Conservation (phyloP, 2,888 invertebrate species). For the Acrocyrtus sp. region DNA sequence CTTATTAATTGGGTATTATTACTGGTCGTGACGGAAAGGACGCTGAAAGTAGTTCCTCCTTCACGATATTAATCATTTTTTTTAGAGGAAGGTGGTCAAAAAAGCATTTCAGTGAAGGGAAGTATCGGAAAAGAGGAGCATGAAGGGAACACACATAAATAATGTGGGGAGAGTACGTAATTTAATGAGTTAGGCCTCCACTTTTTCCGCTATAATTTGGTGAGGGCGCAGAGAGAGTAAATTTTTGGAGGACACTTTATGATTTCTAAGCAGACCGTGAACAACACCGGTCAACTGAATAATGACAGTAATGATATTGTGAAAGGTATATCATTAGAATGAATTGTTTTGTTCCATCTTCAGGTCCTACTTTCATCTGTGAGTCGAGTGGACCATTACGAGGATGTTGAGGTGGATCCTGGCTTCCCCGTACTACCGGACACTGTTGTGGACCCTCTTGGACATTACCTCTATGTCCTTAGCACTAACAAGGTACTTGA, state of each 20-base stretch:
- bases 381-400: conserved; percentile 81
- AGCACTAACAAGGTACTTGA: conserved; percentile 76
- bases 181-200: too few relatives aligned
- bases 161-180: too few relatives aligned
- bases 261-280: conserved; percentile 19
- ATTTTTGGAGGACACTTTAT: conserved; percentile 5
- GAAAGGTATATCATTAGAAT: conserved; percentile 35
- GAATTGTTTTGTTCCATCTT: conserved; percentile 64
- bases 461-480: conserved; percentile 86
- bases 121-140: too few relatives aligned
- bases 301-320: neutral
- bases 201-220: too few relatives aligned
- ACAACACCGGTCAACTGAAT: neutral
- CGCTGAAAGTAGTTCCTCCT: too few relatives aligned
- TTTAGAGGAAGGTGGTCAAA: too few relatives aligned
- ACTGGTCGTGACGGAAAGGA: too few relatives aligned
- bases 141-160: too few relatives aligned
- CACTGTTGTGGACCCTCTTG: conserved; percentile 84
- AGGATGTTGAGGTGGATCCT: conserved; percentile 83
- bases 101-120: too few relatives aligned
- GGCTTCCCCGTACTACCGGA: conserved; percentile 86
- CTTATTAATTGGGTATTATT: too few relatives aligned
- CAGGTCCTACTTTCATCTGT: conserved; percentile 77
- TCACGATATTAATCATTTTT: too few relatives aligned
- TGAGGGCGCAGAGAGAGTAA: too few relatives aligned